Base-by-base conservation (phyloP, 2,888 invertebrate species). In the Quadriops clusia region DNA sequence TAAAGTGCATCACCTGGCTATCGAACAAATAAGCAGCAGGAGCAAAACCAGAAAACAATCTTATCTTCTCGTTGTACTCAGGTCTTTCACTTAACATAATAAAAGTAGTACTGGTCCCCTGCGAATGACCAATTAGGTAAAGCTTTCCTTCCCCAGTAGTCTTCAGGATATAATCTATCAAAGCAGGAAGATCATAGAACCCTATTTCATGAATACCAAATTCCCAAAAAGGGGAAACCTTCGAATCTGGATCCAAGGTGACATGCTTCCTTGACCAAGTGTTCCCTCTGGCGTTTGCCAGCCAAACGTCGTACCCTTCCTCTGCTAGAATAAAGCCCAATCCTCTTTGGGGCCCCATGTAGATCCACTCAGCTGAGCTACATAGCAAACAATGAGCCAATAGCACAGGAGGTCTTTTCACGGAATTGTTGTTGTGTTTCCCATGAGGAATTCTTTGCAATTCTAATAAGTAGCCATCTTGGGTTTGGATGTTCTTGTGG, bases 201-300 rank as follows among this genome's bases (percentile, higher is more conserved):
- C 77, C 82, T 54, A 87, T 82, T 50, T 85, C 77, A 49, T 87
- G 81, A 75, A 78, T 89, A 32, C 82, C 82, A 25, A 46, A 49
- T 27, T 47, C 35, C 46, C 46, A 48, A 35, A 46, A 48, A 8
- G 21, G 23, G 1, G 35, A 16, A 11, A 34, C 27, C 11, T 29
- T 23, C n/a, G n/a, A n/a, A n/a, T n/a, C n/a, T 27, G 36, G 21
- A 7, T n/a, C n/a, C n/a, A 52, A 45, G 6, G 49, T 56, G 7
- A 55, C 46, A 45, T 76, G 74, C 9, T 55, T 53, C 29, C 60
- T 57, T 6, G 67, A 65, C 46, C 72, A 76, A 3, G 60, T 64
- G 47, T 71, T 74, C 17, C 75, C 76, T 10, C 76, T 55, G 15
- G 62, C 59, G 48, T 76, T 77, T 0, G 70, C 70, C 44, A 74